Evolutionary conservation across 2,888 invertebrate species (phyloP), one percentile per base, ranked within the genome.

Genomic region (Sceliomorpha sp.): DNA sequence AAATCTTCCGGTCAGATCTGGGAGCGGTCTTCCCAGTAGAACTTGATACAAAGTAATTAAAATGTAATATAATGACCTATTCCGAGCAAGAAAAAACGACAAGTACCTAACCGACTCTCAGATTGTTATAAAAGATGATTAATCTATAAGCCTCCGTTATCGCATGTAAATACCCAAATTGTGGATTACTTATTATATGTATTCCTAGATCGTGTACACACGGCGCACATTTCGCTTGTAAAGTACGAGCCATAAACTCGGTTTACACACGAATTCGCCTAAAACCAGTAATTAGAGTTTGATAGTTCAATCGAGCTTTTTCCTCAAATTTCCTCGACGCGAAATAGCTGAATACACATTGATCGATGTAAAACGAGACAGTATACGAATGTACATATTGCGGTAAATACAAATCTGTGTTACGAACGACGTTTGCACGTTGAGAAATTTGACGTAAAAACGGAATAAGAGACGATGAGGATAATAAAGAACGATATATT

Each of bases 271-370:
- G 56, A 56, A 63, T 56, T 44, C 50, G 56, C 37, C 50, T 64
- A 64, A 56, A 64, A 48, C 56, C 48, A 26, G 44, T 64, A 64
- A 64, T 64, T 64, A 44, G 50, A 64, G 56, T 56, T 64, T 64
- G 56, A 64, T 64, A 64, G 50, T 56, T 64, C 42, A 50, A 56
- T 56, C 64, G 36, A 24, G 56, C 63, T 50, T 64, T 64, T 64
- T 64, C 37, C 44, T 44, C 12, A 15, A 64, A 44, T 56, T 50
- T 64, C 50, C 50, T 42, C 44, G 15, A 17, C 36, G 29, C 44
- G 36, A 36, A 50, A 51, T 44, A 10, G 37, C 42, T 29, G 39
- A 10, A 51, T 50, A 51, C 44, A 44, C 37, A 51, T 60, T 44
- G 60, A n/a, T 26, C 60, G 44, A 44, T 60, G 60, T 42, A 60